phyloP scores from a whole-genome alignment of 1,140 invertebrate genomes.

The Panagrolaimus sp. region DNA sequence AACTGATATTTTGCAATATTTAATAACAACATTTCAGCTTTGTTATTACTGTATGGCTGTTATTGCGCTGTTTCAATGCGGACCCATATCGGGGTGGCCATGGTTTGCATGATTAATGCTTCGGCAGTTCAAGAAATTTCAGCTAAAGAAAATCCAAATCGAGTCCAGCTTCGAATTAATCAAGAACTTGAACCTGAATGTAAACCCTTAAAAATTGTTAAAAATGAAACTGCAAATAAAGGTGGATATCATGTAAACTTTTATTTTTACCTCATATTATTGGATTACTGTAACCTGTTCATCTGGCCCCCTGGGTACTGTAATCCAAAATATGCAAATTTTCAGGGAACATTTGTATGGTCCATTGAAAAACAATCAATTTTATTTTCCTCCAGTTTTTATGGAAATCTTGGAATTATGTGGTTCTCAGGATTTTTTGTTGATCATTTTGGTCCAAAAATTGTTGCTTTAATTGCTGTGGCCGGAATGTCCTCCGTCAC shows the following conservation, averaged over 20 bases:
- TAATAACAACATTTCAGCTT: too few relatives aligned
- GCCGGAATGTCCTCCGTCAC: too few relatives aligned
- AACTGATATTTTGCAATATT: too few relatives aligned
- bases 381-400: background rate
- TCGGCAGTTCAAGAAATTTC: background rate
- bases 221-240: background rate
- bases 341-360: background rate
- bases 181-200: too few relatives aligned
- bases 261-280: too few relatives aligned
- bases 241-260: too few relatives aligned
- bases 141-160: background rate
- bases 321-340: background rate
- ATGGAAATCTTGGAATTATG: background rate
- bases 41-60: too few relatives aligned
- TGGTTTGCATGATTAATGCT: constrained; percentile 19
- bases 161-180: too few relatives aligned
- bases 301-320: background rate
- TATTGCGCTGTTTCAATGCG: background rate
- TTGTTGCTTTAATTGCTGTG: background rate
- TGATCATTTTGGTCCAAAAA: constrained; percentile 12
- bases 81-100: background rate
- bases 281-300: too few relatives aligned
- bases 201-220: background rate
- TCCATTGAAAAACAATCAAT: background rate
- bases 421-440: background rate